Evolutionary conservation across 1,140 invertebrate genomes (phyloP).

Genomic region (Agrilus planipennis): DNA sequence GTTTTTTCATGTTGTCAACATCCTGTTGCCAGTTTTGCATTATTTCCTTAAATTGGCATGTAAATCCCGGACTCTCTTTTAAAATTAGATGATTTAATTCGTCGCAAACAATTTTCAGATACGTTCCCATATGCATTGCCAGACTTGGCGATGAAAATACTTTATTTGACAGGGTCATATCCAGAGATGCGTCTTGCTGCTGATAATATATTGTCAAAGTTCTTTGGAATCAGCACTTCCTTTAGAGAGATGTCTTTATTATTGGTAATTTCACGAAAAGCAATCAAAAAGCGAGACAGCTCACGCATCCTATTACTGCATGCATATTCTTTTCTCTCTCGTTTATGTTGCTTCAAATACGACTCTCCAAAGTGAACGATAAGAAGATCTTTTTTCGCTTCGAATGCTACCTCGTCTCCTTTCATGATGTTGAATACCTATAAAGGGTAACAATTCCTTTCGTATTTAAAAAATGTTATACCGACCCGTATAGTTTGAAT

Average conservation of each 20-base stretch:
- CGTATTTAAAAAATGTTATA: not conserved
- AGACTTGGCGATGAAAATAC: conserved; percentile 12
- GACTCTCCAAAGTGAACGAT: conserved; percentile 14
- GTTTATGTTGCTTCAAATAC: conserved; percentile 17
- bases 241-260: conserved; percentile 8
- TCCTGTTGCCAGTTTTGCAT: conserved; percentile 6
- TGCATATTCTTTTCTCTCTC: conserved; percentile 5
- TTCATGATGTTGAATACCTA: conserved; percentile 13
- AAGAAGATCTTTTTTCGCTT: conserved; percentile 15
- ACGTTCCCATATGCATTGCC: conserved; percentile 13
- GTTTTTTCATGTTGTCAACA: conserved; percentile 15
- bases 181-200: conserved; percentile 11
- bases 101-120: conserved; percentile 13
- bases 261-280: conserved; percentile 9
- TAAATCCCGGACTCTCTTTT: conserved; percentile 15
- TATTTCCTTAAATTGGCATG: conserved; percentile 8
- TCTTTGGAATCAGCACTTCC: conserved; percentile 11
- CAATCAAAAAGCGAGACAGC: conserved; percentile 13
- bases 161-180: conserved; percentile 10
- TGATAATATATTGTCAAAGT: conserved; percentile 13
- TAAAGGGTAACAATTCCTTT: conserved; percentile 1
- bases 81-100: conserved; percentile 14
- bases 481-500: too few species aligned
- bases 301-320: conserved; percentile 16
- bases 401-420: conserved; percentile 14